phyloP scores from a whole-genome alignment of 2,113 vertebrate species.

The Agelaius phoeniceus region DNA sequence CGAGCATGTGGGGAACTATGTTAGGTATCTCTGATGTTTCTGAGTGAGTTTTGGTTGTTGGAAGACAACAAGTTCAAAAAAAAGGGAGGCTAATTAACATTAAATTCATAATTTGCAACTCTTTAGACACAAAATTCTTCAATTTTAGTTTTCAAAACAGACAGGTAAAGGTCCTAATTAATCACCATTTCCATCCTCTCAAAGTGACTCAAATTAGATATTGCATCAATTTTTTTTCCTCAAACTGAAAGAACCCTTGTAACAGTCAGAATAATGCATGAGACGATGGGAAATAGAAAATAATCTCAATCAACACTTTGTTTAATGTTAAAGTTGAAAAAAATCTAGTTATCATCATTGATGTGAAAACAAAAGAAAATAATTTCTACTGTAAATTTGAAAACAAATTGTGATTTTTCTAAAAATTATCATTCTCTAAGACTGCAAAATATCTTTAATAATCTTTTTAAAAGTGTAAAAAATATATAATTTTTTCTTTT shows the following conservation, averaged over 20 bases:
- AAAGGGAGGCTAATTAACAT: neutral
- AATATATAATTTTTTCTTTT: neutral
- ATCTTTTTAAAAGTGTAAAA: accelerated
- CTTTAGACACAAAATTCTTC: neutral
- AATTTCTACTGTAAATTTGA: neutral
- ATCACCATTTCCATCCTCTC: neutral
- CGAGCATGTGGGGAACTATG: too few species aligned
- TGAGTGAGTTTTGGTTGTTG: neutral
- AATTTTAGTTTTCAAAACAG: neutral
- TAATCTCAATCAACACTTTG: neutral
- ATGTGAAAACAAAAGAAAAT: neutral
- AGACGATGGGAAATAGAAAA: neutral
- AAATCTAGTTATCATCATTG: neutral
- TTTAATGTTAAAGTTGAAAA: neutral
- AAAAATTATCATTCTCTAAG: neutral
- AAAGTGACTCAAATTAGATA: neutral
- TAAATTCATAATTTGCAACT: neutral
- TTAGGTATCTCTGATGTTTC: neutral
- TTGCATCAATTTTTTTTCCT: neutral
- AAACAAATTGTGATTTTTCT: neutral
- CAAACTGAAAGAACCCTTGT: neutral
- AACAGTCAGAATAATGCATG: neutral
- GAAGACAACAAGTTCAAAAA: neutral
- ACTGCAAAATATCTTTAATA: neutral
- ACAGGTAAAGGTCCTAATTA: neutral